Evolutionary conservation across 2,113 vertebrate species (phyloP), one percentile per base, ranked within the genome.

Genomic region (Sciurus niger): DNA sequence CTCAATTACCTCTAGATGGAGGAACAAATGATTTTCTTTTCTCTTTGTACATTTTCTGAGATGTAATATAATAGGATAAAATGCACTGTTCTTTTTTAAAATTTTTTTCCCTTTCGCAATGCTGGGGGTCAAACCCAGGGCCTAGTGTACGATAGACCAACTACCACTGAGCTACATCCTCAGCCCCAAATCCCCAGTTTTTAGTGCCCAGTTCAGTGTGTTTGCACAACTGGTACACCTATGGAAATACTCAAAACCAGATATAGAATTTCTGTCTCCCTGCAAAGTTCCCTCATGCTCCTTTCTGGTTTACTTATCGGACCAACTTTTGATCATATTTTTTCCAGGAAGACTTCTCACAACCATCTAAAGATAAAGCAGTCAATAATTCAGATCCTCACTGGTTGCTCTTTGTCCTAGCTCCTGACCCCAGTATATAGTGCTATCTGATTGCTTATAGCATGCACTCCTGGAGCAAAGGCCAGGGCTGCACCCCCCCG

Each of bases 161-260:
- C 32, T n/a, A 68, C 67, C 67, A 68, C 32, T 68, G 32, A 17
- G 16, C 67, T 70, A 70, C 32, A n/a, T 68, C 67, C 67, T 18
- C 67, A 70, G 34, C 67, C 67, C 67, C 14, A 70, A 70, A 70
- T 8, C 3, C 67, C n/a, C 14, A 18, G 67, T 70, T 70, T 34
- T 70, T 70, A 76, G 32, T 43, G 28, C 46, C 87, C 22, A 9
- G 48, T 89, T 92, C 77, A 90, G 0, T 80, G 24, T 80, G 40
- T 95, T 94, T 48, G 16, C 67, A 95, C 63, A 95, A 13, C 73
- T 83, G 73, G 25, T 93, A 25, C 17, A 65, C 46, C 46, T 40
- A 8, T 1, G 13, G 78, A 74, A 87, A 53, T 78, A 40, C 13
- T 53, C 53, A 88, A 43, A 92, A 86, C 14, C 80, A 93, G 84